Percentiles rank a stretch among this genome's conserved stretches.
phyloP scores from a whole-genome alignment of 2,797 vertebrate genomes.

The Perodicticus potto region DNA sequence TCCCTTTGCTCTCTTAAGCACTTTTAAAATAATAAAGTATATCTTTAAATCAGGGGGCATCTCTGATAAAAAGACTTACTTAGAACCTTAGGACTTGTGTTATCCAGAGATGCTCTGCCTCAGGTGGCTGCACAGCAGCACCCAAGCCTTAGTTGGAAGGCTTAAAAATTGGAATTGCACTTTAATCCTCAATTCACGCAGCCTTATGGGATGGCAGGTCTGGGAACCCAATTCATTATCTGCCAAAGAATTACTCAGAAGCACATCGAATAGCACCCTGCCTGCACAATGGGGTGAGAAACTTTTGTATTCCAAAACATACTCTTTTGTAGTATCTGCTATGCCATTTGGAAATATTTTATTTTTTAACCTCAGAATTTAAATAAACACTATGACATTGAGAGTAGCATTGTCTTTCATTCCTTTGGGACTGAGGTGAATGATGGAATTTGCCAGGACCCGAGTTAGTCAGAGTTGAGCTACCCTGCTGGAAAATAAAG shows the following conservation, averaged over 20 bases:
- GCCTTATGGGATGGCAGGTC: constrained; percentile 61
- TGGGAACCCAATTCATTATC: constrained; percentile 68
- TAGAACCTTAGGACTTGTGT: not conserved
- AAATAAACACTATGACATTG: constrained; percentile 81
- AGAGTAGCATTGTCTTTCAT: not conserved
- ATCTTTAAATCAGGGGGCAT: constrained; percentile 46
- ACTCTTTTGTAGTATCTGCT: constrained; percentile 69
- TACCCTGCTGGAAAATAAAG: not conserved
- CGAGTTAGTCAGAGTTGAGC: accelerated
- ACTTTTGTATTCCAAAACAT: constrained; percentile 55
- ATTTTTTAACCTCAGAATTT: constrained; percentile 86
- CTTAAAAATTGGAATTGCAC: constrained; percentile 74
- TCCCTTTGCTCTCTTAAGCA: constrained; percentile 48
- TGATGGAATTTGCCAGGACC: not conserved
- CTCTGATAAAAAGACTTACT: not conserved
- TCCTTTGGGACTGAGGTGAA: not conserved
- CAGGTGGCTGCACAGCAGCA: constrained; percentile 5
- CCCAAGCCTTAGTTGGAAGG: not conserved
- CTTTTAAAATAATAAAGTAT: constrained; percentile 64
- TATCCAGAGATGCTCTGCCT: not conserved
- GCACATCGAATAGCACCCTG: constrained; percentile 66
- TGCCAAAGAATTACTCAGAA: constrained; percentile 83
- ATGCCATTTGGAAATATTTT: constrained; percentile 76
- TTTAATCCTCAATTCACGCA: constrained; percentile 57
- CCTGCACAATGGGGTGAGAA: not conserved